Conservation (phyloP, 2,113 vertebrate genomes). For the Clarias batrachus region DNA sequence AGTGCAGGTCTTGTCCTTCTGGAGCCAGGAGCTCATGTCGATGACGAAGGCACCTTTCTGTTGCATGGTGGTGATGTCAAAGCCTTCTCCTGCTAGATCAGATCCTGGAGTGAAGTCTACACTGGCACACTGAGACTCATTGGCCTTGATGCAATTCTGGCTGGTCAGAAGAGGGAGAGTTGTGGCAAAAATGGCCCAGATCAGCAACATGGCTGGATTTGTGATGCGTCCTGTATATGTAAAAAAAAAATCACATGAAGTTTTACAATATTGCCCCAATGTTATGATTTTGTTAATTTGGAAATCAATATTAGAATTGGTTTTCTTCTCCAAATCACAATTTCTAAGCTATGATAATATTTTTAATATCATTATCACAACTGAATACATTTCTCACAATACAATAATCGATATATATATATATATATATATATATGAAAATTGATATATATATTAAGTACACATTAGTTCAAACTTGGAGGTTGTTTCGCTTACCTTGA, state of each 20-base stretch:
- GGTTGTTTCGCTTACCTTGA: neutral
- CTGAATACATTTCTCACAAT: neutral
- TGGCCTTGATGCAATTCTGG: neutral
- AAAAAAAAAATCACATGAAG: no score
- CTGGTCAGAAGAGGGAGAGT: no score
- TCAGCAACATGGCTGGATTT: no score
- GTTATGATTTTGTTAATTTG: neutral
- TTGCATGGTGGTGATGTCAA: slow-evolving; percentile 72
- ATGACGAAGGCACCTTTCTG: slow-evolving; percentile 71
- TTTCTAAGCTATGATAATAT: neutral
- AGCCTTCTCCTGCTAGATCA: slow-evolving; percentile 52
- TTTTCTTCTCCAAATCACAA: neutral
- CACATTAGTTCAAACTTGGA: no score
- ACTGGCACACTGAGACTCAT: slow-evolving; percentile 9
- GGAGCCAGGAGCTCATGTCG: slow-evolving; percentile 63
- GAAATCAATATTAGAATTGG: no score
- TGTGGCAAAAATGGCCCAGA: no score
- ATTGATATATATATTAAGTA: no score
- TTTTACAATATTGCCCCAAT: neutral
- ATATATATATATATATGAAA: no score
- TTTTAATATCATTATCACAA: neutral
- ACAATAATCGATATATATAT: no score
- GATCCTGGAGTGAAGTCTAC: slow-evolving; percentile 9
- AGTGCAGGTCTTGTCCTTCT: slow-evolving; percentile 71
- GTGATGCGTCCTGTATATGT: no score